Conservation (phyloP, 1,140 invertebrate species). For the Penaeus chinensis region DNA sequence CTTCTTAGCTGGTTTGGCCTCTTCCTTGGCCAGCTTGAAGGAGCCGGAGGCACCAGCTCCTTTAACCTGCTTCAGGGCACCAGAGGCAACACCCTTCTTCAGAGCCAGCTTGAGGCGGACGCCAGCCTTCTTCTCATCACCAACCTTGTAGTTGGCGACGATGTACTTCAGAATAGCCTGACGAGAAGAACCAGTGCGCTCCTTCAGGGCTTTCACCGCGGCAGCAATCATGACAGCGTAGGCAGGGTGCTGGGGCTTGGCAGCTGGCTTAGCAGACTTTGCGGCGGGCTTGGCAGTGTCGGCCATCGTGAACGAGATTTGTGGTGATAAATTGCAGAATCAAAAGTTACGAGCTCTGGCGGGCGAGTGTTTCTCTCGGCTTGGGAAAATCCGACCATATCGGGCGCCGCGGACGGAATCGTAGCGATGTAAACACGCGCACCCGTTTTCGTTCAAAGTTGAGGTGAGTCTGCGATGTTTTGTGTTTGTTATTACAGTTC, state of each 20-base stretch:
- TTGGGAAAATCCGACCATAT: no score
- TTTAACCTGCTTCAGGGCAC: conserved; percentile 73
- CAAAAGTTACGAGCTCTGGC: neutral
- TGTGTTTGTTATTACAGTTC: no score
- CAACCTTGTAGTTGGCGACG: conserved; percentile 72
- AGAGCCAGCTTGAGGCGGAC: conserved; percentile 71
- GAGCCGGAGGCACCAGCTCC: conserved; percentile 75
- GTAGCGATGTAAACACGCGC: no score
- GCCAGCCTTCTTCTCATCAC: conserved; percentile 73
- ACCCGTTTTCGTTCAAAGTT: no score
- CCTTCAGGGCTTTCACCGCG: conserved; percentile 74
- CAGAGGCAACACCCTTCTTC: conserved; percentile 68
- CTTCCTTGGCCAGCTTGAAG: conserved; percentile 70
- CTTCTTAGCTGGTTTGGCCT: neutral
- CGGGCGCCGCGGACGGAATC: no score
- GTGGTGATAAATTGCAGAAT: neutral
- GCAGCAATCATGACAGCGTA: conserved; percentile 69
- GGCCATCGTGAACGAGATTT: neutral
- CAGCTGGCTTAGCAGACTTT: conserved; percentile 37
- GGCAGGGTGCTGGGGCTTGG: conserved; percentile 66
- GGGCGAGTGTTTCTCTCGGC: no score
- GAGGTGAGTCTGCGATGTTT: no score
- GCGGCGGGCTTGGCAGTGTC: conserved; percentile 43
- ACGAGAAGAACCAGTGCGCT: conserved; percentile 74
- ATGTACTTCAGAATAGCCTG: conserved; percentile 77